phyloP scores from a whole-genome alignment of 2,888 invertebrate genomes.

The Dilophus febrilis region DNA sequence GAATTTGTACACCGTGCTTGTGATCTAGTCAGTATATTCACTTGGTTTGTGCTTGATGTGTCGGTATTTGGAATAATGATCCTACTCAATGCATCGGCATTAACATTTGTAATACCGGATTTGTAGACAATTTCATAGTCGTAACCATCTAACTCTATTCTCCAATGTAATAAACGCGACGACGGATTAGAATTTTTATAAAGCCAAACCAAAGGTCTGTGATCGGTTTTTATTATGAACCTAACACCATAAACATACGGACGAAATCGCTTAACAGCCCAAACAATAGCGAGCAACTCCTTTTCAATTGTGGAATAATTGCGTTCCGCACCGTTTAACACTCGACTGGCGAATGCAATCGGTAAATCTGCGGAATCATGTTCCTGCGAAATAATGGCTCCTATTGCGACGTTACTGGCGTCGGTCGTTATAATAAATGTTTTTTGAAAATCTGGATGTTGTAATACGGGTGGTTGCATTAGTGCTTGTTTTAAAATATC shows the following conservation, averaged over 20 bases:
- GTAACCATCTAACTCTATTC: slow-evolving; percentile 11
- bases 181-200: slow-evolving; percentile 14
- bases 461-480: slow-evolving; percentile 4
- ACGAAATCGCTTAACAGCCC: slow-evolving; percentile 14
- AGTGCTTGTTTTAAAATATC: neutral
- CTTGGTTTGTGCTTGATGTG: too few relatives aligned
- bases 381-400: too few relatives aligned
- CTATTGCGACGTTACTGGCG: too few relatives aligned
- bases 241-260: slow-evolving; percentile 17
- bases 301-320: slow-evolving; percentile 16
- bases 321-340: slow-evolving; percentile 8
- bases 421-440: neutral
- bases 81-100: slow-evolving; percentile 11
- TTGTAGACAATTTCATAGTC: slow-evolving; percentile 13
- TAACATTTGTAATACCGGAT: slow-evolving; percentile 10
- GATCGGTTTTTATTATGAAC: slow-evolving; percentile 18
- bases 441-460: slow-evolving; percentile 7
- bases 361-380: too few relatives aligned
- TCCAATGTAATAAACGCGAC: slow-evolving; percentile 13
- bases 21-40: too few relatives aligned
- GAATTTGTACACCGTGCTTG: too few relatives aligned
- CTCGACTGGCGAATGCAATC: neutral
- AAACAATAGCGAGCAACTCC: slow-evolving; percentile 15
- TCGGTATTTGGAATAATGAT: neutral
- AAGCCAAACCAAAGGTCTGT: slow-evolving; percentile 16